Conservation (phyloP, 2,797 vertebrate species). For the Anguilla obscura region DNA sequence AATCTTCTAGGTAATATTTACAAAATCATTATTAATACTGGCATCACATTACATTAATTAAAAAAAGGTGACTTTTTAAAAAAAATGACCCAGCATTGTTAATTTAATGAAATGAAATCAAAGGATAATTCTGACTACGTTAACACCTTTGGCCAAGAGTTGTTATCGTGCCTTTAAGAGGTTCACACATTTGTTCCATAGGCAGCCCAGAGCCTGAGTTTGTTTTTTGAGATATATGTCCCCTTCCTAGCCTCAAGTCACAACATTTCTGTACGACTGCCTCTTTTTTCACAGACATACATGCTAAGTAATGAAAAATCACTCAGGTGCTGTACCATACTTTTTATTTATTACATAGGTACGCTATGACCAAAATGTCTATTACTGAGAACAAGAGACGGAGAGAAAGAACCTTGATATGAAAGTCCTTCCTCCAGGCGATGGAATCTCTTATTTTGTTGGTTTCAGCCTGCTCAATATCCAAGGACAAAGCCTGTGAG, state of each 20-base stretch:
- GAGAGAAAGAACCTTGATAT: constrained; percentile 43
- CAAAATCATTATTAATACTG: not conserved
- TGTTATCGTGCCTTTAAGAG: not conserved
- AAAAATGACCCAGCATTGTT: no score
- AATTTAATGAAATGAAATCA: no score
- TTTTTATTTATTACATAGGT: not conserved
- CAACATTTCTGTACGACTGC: not conserved
- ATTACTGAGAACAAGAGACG: constrained; percentile 43
- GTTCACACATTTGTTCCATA: not conserved
- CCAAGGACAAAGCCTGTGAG: constrained; percentile 50
- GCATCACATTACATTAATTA: not conserved
- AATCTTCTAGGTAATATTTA: constrained; percentile 7
- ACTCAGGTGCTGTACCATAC: not conserved
- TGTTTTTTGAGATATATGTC: not conserved
- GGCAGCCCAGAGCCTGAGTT: not conserved
- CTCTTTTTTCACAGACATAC: not conserved
- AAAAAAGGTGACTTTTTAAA: not conserved
- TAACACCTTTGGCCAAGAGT: not conserved
- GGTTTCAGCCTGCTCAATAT: constrained; percentile 32
- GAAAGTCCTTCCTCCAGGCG: constrained; percentile 31
- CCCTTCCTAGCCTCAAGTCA: not conserved
- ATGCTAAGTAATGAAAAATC: not conserved
- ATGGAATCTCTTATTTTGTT: constrained; percentile 43
- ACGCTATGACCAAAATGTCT: constrained; percentile 31
- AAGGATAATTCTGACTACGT: not conserved